Conservation (phyloP, 2,113 vertebrate genomes). For the Progne subis region DNA sequence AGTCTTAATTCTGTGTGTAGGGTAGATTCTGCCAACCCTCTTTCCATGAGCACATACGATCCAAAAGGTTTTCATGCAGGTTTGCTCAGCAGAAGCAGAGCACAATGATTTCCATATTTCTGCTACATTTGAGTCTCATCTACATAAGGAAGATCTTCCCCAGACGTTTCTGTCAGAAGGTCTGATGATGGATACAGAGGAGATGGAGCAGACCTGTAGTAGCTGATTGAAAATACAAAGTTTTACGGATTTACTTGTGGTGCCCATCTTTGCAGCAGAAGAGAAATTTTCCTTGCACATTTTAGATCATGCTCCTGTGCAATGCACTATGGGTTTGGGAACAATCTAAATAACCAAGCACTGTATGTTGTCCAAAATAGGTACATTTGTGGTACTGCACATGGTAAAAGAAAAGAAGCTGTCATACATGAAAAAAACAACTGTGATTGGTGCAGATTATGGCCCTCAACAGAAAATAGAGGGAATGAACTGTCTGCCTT, state of each 20-base stretch:
- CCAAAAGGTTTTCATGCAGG: not conserved
- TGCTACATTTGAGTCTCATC: not conserved
- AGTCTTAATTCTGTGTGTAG: conserved; percentile 29
- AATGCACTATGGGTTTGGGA: not conserved
- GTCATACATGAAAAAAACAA: not conserved
- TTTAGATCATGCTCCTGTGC: not conserved
- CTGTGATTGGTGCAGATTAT: not conserved
- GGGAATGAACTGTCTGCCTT: not conserved
- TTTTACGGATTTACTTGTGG: not conserved
- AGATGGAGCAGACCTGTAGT: not conserved
- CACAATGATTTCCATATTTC: not conserved
- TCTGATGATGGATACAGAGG: not conserved
- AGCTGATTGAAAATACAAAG: not conserved
- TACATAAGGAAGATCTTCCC: not conserved
- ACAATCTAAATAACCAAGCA: not conserved
- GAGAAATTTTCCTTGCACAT: not conserved
- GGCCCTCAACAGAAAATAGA: not conserved
- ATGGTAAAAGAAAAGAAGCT: not conserved
- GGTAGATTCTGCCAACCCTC: not conserved
- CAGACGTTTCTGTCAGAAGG: not conserved
- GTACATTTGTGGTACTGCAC: not conserved
- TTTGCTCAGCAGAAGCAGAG: not conserved
- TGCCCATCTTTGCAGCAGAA: not conserved
- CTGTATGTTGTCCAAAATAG: not conserved
- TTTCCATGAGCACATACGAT: not conserved